Evolutionary conservation across 2,888 invertebrate genomes (phyloP).

Genomic region (Vandiemenella viatica): DNA sequence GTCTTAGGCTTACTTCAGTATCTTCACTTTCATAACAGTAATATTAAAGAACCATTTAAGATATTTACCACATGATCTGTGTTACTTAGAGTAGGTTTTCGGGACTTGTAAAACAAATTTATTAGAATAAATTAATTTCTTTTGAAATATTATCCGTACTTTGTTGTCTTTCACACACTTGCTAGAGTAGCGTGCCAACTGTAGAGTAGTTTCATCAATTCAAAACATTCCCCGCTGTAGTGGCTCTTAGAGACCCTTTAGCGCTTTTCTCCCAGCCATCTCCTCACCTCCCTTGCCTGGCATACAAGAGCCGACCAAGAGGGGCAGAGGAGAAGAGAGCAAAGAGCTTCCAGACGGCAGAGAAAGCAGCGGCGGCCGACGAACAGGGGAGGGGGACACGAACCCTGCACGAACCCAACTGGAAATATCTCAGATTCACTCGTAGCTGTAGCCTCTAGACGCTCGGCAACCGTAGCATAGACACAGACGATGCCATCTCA

Average conservation of each 20-base stretch:
- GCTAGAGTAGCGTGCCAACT: not conserved
- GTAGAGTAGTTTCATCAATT: not conserved
- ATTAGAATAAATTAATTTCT: constrained; percentile 15
- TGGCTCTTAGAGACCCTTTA: too few relatives aligned
- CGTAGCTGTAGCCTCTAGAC: not conserved
- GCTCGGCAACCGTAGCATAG: too few relatives aligned
- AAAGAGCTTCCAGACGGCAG: not conserved
- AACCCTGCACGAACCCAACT: not conserved
- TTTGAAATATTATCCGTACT: constrained; percentile 15
- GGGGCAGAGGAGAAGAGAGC: too few relatives aligned
- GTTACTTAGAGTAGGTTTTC: constrained; percentile 11
- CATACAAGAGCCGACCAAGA: too few relatives aligned
- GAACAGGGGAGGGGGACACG: not conserved
- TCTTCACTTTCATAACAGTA: not conserved
- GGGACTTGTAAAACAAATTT: constrained; percentile 12
- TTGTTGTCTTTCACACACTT: constrained; percentile 14
- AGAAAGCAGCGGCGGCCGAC: not conserved
- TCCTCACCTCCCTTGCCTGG: too few relatives aligned
- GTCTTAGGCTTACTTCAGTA: not conserved
- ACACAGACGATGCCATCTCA: constrained; percentile 13
- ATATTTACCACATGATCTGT: constrained; percentile 9
- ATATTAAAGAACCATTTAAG: constrained; percentile 3
- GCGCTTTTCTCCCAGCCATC: too few relatives aligned
- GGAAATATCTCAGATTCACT: constrained; percentile 14
- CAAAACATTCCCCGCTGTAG: too few relatives aligned